Evolutionary conservation across 2,113 vertebrate species (phyloP).

Genomic region (Otis tarda): DNA sequence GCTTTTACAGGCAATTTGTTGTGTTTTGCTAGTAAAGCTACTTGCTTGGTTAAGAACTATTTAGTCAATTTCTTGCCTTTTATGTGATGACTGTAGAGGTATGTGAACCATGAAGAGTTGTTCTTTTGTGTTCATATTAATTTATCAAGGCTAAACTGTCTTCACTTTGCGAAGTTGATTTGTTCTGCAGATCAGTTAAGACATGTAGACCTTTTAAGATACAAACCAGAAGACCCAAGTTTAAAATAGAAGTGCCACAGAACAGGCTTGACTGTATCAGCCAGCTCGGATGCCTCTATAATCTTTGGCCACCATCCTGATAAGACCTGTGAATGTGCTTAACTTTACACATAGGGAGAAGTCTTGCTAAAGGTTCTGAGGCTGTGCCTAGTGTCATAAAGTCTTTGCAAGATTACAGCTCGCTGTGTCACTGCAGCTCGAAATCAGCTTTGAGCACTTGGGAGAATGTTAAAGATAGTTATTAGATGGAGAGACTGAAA

Average conservation of each 20-base stretch:
- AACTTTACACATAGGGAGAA: not conserved
- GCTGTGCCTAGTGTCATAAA: not conserved
- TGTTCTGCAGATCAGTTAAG: conserved; percentile 47
- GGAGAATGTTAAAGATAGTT: not conserved
- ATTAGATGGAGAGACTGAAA: not conserved
- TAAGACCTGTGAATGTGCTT: conserved; percentile 27
- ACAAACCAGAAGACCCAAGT: conserved; percentile 52
- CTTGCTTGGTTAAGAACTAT: not conserved
- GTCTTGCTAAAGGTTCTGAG: not conserved
- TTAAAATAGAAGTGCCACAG: conserved; percentile 55
- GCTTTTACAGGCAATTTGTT: not conserved
- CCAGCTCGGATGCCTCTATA: conserved; percentile 38
- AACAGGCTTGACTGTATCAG: conserved; percentile 35
- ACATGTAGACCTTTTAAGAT: conserved; percentile 29
- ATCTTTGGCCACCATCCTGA: conserved; percentile 58
- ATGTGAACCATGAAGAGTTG: not conserved
- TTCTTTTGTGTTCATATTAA: not conserved
- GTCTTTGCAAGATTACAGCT: not conserved
- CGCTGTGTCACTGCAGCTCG: not conserved
- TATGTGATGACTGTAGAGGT: not conserved
- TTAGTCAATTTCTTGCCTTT: conserved; percentile 3
- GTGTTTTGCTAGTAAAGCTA: not conserved
- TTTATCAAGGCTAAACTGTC: conserved; percentile 53
- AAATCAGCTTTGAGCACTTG: not conserved
- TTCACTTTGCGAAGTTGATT: conserved; percentile 38